Evolutionary conservation across 35 echinoderm and acorn worm species (phyloP), one percentile per base, ranked within the genome.

Genomic region (Heliocidaris tuberculata): DNA sequence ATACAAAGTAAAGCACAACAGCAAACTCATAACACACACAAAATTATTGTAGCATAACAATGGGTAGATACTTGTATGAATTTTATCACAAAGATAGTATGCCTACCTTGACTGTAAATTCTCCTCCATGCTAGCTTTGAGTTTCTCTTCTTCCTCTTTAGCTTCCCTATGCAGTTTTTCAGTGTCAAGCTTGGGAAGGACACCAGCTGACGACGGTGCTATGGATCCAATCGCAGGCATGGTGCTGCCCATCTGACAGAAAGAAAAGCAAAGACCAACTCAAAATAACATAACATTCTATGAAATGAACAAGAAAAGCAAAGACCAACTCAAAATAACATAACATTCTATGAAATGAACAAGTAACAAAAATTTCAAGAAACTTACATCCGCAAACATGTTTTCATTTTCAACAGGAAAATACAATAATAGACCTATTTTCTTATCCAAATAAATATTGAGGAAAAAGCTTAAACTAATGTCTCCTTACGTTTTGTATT

Each of bases 81-180:
- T 56, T 56, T 15, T 0, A 56, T 56, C 52, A 9, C 52, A 56
- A 13, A 0, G 52, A 56, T 15, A 12, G 52, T 56, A 56, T 56
- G 52, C 52, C 27, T 78, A 78, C 65, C 27, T 78, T 78, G 65
- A 78, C 21, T 78, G 15, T 78, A 78, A 78, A 48, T 91, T 85
- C 50, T 93, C 91, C 95, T 95, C 21, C 48, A 85, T 95, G 47
- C 61, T 56, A 48, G 91, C 85, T 50, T 19, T 95, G 48, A 95
- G 30, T 88, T 93, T 94, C 27, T 71, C 85, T 85, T 95, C 94
- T 52, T 93, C 85, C 49, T 95, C 85, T 89, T 70, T 90, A 94
- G 59, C 93, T 48, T 95, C 86, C 48, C 59, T 95, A 13, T 95
- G 15, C 47, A 93, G 32, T 49, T 92, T 93, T 17, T 85, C 95